These are phyloP conservation scores for Erythrocebus patas DNA, from an alignment of 2,113 vertebrate genomes.

Conservation along the genomic window DNA sequence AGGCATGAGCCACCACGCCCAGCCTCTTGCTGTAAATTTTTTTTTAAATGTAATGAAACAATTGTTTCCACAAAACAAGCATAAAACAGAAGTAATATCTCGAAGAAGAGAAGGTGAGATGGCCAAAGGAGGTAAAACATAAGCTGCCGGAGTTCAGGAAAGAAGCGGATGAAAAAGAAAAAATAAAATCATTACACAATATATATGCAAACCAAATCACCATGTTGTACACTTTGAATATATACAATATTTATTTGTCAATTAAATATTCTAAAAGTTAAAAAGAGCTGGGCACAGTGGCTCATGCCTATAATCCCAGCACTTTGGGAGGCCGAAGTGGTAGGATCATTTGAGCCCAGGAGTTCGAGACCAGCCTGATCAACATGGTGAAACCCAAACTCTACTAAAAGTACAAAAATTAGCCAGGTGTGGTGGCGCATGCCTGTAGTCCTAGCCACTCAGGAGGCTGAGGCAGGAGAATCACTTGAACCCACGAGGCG, in stretches of 20 bases:
- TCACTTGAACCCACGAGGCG: not conserved
- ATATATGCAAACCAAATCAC: not conserved
- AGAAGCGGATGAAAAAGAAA: not conserved
- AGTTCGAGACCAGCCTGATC: not conserved
- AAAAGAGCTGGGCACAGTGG: not conserved
- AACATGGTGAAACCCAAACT: not conserved
- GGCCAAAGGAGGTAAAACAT: not conserved
- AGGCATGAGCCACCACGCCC: too few species aligned
- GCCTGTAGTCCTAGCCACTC: not conserved
- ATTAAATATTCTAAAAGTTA: not conserved
- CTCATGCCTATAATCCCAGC: not conserved
- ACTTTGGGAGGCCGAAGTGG: not conserved
- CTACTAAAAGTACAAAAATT: not conserved
- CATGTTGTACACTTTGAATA: not conserved
- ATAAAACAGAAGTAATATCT: not conserved
- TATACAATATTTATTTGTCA: not conserved
- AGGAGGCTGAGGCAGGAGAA: not conserved
- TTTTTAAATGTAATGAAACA: not conserved
- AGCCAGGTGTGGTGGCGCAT: not conserved
- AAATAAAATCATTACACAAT: not conserved
- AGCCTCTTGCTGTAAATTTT: not conserved
- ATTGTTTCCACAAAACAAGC: not conserved
- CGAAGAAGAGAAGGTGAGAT: not conserved
- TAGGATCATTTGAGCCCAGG: not conserved
- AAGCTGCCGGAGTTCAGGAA: not conserved